phyloP scores from a whole-genome alignment of 2,113 vertebrate species.

The Macquaria ambigua region DNA sequence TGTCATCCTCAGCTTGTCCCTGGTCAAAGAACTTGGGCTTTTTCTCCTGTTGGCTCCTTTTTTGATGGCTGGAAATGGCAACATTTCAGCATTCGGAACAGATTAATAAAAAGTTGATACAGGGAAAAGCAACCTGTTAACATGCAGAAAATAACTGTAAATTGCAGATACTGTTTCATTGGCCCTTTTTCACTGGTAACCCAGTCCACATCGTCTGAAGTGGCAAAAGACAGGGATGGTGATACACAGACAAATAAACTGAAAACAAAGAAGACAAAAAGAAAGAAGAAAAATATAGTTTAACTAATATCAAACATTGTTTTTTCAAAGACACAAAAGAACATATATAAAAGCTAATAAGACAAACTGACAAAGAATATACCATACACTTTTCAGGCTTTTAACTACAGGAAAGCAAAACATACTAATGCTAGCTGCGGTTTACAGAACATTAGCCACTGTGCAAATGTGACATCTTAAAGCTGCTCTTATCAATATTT shows the following conservation, averaged over 20 bases:
- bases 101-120: background rate
- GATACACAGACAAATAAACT: conserved; percentile 77
- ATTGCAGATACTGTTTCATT: background rate
- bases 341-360: background rate
- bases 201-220: conserved; percentile 61
- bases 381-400: background rate
- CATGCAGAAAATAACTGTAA: background rate
- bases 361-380: background rate
- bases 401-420: background rate
- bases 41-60: background rate
- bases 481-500: background rate
- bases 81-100: background rate
- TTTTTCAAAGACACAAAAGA: background rate
- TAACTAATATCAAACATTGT: background rate
- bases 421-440: background rate
- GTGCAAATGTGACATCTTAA: background rate
- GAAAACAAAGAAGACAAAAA: conserved; percentile 40
- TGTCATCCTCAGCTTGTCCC: background rate
- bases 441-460: background rate
- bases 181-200: conserved; percentile 61
- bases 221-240: conserved; percentile 76
- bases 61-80: background rate
- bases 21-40: background rate
- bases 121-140: background rate
- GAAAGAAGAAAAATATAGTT: background rate